These are phyloP conservation scores for Monarcha castaneiventris DNA, from an alignment of 2,113 vertebrate species.

Conservation along the genomic window DNA sequence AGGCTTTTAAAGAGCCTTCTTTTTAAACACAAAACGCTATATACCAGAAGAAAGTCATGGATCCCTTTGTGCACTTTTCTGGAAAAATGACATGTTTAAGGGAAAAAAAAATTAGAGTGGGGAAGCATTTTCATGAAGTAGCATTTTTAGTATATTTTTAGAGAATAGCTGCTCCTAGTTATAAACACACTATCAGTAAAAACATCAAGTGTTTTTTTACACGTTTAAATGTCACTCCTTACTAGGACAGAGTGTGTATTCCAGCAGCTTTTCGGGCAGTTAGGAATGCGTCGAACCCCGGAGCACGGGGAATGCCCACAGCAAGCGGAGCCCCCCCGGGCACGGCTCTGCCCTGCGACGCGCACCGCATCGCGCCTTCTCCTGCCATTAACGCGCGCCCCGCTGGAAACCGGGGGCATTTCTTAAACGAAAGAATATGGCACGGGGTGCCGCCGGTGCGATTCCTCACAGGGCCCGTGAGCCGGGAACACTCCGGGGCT, in stretches of 20 bases:
- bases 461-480: neutral
- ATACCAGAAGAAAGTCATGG: neutral
- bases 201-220: neutral
- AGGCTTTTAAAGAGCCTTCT: neutral
- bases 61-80: neutral
- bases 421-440: fast-evolving
- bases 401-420: fast-evolving
- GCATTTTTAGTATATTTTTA: neutral
- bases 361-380: fast-evolving
- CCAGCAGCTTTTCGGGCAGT: neutral
- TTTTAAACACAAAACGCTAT: neutral
- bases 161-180: neutral
- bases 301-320: fast-evolving
- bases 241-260: neutral
- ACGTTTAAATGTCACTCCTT: neutral
- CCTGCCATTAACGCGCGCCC: fast-evolving
- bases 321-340: neutral
- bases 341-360: fast-evolving
- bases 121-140: neutral
- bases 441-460: fast-evolving
- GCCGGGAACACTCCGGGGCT: fast-evolving
- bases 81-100: neutral
- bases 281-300: fast-evolving
- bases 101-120: neutral
- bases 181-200: neutral